Evolutionary conservation across 2,113 vertebrate species (phyloP).

Genomic region (Paralichthys olivaceus): DNA sequence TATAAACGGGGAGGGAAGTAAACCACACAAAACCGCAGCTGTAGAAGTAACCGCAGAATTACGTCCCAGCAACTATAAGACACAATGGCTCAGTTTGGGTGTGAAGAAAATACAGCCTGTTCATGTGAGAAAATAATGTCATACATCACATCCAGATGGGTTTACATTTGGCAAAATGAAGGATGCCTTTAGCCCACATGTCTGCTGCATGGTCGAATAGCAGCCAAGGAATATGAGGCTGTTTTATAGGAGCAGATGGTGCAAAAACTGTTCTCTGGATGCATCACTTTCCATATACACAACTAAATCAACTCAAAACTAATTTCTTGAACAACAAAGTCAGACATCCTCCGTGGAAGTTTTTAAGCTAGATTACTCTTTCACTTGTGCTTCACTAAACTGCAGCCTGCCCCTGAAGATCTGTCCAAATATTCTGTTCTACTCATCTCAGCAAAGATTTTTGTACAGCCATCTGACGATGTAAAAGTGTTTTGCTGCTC

Average conservation of each 20-base stretch:
- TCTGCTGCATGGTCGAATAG: constrained; percentile 27
- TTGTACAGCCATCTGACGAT: no score
- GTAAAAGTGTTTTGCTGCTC: no score
- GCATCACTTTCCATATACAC: constrained; percentile 36
- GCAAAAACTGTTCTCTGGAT: constrained; percentile 28
- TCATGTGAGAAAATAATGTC: constrained; percentile 5
- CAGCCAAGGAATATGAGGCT: constrained; percentile 42
- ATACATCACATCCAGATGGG: constrained; percentile 38
- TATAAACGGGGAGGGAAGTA: not conserved
- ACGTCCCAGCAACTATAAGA: not conserved
- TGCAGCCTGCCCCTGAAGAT: constrained; percentile 13
- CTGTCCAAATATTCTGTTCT: not conserved
- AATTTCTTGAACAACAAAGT: constrained; percentile 30
- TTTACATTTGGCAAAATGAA: constrained; percentile 45
- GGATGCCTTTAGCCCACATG: constrained; percentile 37
- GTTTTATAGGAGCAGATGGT: constrained; percentile 53
- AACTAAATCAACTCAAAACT: constrained; percentile 14
- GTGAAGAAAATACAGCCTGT: constrained; percentile 6
- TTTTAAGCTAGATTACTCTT: constrained; percentile 5
- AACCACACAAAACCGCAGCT: not conserved
- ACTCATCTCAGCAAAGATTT: not conserved
- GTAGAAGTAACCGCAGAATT: not conserved
- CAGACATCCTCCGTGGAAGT: constrained; percentile 9
- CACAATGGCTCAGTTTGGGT: constrained; percentile 11
- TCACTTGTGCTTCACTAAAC: constrained; percentile 15